Evolutionary conservation across 2,888 invertebrate genomes (phyloP).

Genomic region (Hyposoter didymator): DNA sequence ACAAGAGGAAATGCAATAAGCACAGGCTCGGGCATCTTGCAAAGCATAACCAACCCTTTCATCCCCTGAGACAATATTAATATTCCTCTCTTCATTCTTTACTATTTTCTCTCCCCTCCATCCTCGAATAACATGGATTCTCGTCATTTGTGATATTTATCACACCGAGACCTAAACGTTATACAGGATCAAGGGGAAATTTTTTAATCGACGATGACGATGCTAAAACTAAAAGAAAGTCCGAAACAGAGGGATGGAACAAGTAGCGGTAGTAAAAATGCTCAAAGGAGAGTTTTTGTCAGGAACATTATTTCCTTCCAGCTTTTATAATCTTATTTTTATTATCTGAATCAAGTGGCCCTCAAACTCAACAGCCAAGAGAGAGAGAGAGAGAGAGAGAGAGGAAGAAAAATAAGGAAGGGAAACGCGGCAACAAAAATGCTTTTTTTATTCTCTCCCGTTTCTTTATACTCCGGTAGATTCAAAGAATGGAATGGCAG

Average conservation of each 20-base stretch:
- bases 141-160: conserved; percentile 35
- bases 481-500: background rate
- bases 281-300: background rate
- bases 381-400: background rate
- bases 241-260: background rate
- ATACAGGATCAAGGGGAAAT: conserved; percentile 24
- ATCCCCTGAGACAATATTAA: conserved; percentile 7
- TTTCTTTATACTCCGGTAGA: background rate
- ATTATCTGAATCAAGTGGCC: conserved; percentile 59
- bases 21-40: conserved; percentile 28
- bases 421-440: background rate
- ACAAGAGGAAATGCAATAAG: conserved; percentile 55
- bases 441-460: background rate
- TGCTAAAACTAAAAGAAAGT: background rate
- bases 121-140: background rate
- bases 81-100: conserved; percentile 1
- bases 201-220: conserved; percentile 22
- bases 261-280: background rate
- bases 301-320: conserved; percentile 21
- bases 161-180: conserved; percentile 1
- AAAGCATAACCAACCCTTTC: conserved; percentile 12
- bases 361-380: conserved; percentile 2
- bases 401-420: background rate
- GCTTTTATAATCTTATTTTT: conserved; percentile 59
- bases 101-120: background rate